Base-by-base conservation (phyloP, 2,113 vertebrate genomes). In the Pachycephala philippinensis region DNA sequence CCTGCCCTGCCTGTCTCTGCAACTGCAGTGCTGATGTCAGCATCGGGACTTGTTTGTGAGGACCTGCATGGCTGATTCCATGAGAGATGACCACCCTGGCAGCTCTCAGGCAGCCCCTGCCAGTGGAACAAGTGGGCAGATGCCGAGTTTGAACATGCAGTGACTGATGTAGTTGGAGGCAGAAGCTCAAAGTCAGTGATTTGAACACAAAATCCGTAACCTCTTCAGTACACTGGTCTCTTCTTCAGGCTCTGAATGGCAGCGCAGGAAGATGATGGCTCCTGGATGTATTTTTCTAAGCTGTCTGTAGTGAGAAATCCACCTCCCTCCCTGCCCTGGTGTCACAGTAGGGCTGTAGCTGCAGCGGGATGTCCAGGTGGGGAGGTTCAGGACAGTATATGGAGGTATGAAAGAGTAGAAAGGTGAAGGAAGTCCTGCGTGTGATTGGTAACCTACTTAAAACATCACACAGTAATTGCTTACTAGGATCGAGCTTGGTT, bases 11-110 rank as follows among this genome's bases (percentile, higher is more conserved):
- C 49, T 7, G 2, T 45, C 17, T 22, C 49, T 3, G 1, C 56
- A 44, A 27, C 47, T 3, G 6, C 6, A 1, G 15, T 66, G 47
- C 80, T 2, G 6, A 16, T 2, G 1, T 15, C 84, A 68, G 5
- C 7, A 8, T 18, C 2, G 15, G 54, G 33, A 49, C 2, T 1
- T 37, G 30, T 42, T 79, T 4, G 9, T 44, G 61, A 69, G 72
- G 33, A 15, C 47, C 12, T 33, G 13, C 3, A 0, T 5, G n/a
- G 23, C 54, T 71, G 52, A 10, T 30, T 31, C 16, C 22, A 0
- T 30, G 65, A 35, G 71, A 83, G 11, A 14, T 40, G 33, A n/a
- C n/a, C 9, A 5, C 60, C 50, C 13, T 6, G 45, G 35, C 35
- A 28, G 15, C 54, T 69, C 54, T 78, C 6, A 10, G 39, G 47